phyloP scores from a whole-genome alignment of 2,888 invertebrate genomes.

The Drosophila fulvimacula region DNA sequence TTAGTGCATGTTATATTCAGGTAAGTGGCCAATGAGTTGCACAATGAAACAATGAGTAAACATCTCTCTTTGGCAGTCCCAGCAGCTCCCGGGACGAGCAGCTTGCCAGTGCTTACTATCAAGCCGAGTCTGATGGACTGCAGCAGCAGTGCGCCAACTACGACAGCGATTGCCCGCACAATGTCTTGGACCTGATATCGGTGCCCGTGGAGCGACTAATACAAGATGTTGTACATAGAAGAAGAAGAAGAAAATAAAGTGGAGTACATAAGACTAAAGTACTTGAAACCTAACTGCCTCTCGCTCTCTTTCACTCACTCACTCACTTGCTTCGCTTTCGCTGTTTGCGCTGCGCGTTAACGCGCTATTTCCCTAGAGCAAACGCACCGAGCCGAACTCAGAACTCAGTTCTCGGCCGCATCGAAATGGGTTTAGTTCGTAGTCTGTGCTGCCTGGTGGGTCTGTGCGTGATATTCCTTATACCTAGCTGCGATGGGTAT shows the following conservation, averaged over 20 bases:
- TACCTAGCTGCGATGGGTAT: slow-evolving; percentile 34
- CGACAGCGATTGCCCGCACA: slow-evolving; percentile 64
- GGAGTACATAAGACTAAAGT: slow-evolving; percentile 10
- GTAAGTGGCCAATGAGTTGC: slow-evolving; percentile 85
- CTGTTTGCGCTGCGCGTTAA: slow-evolving; percentile 54
- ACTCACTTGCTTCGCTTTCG: slow-evolving; percentile 5
- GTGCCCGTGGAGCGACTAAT: slow-evolving; percentile 76
- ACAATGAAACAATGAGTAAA: neutral
- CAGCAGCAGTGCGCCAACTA: slow-evolving; percentile 63
- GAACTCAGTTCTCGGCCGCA: slow-evolving; percentile 41
- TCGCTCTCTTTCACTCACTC: slow-evolving; percentile 21
- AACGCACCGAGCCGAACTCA: slow-evolving; percentile 39
- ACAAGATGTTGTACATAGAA: slow-evolving; percentile 45
- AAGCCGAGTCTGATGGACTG: slow-evolving; percentile 79
- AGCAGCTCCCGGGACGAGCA: slow-evolving; percentile 78
- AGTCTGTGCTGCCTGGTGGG: slow-evolving; percentile 20
- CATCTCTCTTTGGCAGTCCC: slow-evolving; percentile 57
- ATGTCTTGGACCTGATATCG: slow-evolving; percentile 80
- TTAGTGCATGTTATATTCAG: slow-evolving; percentile 88
- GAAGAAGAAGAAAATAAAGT: slow-evolving; percentile 60
- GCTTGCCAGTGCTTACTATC: slow-evolving; percentile 73
- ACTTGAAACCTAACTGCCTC: slow-evolving; percentile 9
- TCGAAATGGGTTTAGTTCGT: slow-evolving; percentile 33
- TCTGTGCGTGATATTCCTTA: slow-evolving; percentile 3
- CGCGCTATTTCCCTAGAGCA: slow-evolving; percentile 28